A percentile compares a stretch with the other conserved stretches of the same genome.
These are phyloP conservation scores for Melangyna quadrimaculata DNA, from an alignment of 2,888 invertebrate genomes.

Conservation along the genomic window DNA sequence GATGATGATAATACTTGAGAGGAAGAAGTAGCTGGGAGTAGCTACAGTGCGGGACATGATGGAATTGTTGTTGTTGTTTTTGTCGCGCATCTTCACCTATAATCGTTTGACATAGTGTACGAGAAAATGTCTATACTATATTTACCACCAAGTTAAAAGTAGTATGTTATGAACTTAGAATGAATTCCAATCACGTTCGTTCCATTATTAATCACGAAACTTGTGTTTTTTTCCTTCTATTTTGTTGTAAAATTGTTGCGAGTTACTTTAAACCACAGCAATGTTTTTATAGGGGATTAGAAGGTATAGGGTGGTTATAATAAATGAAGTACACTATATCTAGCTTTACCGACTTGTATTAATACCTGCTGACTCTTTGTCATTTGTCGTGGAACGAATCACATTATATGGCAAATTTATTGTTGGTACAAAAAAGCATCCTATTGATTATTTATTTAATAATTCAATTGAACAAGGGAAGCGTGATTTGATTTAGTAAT, in stretches of 20 bases:
- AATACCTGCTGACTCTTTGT: conserved; percentile 4
- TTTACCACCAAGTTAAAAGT: not conserved
- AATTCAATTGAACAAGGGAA: conserved; percentile 54
- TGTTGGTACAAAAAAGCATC: conserved; percentile 16
- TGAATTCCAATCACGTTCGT: conserved; percentile 66
- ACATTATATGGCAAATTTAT: conserved; percentile 40
- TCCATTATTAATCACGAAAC: conserved; percentile 67
- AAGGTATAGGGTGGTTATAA: conserved; percentile 14
- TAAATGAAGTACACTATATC: not conserved
- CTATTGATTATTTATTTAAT: conserved; percentile 55
- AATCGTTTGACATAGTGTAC: conserved; percentile 57
- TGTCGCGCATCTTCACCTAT: conserved; percentile 59
- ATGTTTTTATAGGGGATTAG: conserved; percentile 15
- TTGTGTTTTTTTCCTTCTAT: conserved; percentile 42
- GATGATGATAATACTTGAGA: conserved; percentile 25
- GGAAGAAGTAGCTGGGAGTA: not conserved
- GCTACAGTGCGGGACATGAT: not conserved
- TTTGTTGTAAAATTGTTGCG: not conserved
- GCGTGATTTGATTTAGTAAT: conserved; percentile 45
- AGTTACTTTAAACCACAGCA: conserved; percentile 16
- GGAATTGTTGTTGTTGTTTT: not conserved
- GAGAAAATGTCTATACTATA: conserved; percentile 5
- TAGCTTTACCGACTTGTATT: not conserved
- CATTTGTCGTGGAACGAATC: conserved; percentile 42
- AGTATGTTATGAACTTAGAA: not conserved